A percentile compares a stretch with the other conserved stretches of the same genome.
Evolutionary conservation across 2,797 vertebrate genomes (phyloP).

Genomic region (Perodicticus potto): DNA sequence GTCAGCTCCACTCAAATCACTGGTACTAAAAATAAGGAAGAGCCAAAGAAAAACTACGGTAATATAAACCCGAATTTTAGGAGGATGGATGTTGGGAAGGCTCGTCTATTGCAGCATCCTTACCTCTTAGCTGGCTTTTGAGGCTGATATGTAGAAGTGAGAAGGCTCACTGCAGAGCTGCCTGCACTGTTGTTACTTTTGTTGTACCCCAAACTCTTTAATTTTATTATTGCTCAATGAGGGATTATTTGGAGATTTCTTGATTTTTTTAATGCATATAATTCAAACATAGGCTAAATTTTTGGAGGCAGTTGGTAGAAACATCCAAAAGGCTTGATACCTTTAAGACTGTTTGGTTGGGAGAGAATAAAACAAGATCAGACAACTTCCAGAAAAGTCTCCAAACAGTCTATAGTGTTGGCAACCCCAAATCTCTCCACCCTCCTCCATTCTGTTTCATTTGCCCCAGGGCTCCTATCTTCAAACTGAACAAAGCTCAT

Average conservation of each 20-base stretch:
- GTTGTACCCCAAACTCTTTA: not conserved
- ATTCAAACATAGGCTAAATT: not conserved
- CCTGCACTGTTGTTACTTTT: not conserved
- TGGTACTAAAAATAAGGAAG: not conserved
- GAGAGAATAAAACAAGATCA: conserved; percentile 24
- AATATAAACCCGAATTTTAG: not conserved
- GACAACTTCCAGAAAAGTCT: not conserved
- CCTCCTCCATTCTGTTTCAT: not conserved
- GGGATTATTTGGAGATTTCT: not conserved
- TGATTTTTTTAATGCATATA: not conserved
- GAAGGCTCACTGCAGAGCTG: not conserved
- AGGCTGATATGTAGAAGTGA: not conserved
- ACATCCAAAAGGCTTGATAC: not conserved
- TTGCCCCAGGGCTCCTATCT: not conserved
- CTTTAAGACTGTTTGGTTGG: not conserved
- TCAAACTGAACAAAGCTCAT: not conserved
- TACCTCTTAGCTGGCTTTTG: not conserved
- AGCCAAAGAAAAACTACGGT: not conserved
- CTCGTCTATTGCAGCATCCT: not conserved
- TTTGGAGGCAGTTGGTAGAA: not conserved
- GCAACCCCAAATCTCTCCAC: not conserved
- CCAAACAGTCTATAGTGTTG: not conserved
- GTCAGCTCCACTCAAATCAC: not conserved
- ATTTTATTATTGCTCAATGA: not conserved
- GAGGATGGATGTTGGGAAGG: not conserved